A percentile compares a stretch with the other conserved stretches of the same genome.
Evolutionary conservation across 2,888 invertebrate species (phyloP).

Genomic region (Meteorus colon): DNA sequence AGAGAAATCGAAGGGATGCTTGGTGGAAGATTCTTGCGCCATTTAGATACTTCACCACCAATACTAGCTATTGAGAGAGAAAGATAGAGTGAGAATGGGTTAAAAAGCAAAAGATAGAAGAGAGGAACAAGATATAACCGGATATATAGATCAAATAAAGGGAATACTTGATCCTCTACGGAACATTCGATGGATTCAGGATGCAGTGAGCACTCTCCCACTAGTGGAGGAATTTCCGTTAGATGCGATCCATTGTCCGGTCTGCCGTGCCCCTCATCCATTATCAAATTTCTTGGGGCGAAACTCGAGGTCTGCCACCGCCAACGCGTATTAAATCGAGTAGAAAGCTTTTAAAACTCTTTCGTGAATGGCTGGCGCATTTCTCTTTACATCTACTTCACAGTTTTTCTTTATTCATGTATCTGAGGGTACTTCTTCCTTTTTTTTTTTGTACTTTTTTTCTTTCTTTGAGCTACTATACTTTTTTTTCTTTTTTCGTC

Average conservation of each 20-base stretch:
- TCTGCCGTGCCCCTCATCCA: conserved; percentile 49
- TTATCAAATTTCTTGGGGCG: conserved; percentile 54
- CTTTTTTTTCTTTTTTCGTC: neutral
- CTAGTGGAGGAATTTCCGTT: conserved; percentile 33
- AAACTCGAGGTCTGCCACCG: conserved; percentile 31
- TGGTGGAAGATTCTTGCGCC: conserved; percentile 2
- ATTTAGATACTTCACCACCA: conserved; percentile 27
- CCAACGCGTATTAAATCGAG: conserved; percentile 49
- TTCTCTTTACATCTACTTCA: conserved; percentile 28
- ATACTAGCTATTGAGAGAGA: neutral
- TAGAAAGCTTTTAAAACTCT: conserved; percentile 55
- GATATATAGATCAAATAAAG: conserved; percentile 4
- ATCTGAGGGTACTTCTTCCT: conserved; percentile 18
- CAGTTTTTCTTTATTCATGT: conserved; percentile 8
- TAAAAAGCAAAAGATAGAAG: neutral
- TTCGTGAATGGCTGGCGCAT: conserved; percentile 37
- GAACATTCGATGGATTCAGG: conserved; percentile 27
- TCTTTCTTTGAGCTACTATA: neutral
- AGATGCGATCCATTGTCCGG: conserved; percentile 51
- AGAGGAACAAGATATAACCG: neutral
- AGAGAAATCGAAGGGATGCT: conserved; percentile 14
- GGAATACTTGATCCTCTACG: conserved; percentile 11
- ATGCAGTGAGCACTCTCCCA: conserved; percentile 8
- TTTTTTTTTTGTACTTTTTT: neutral
- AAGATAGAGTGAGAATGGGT: neutral